Evolutionary conservation across 2,113 vertebrate genomes (phyloP), one percentile per base, ranked within the genome.

Genomic region (Lasiurus borealis): DNA sequence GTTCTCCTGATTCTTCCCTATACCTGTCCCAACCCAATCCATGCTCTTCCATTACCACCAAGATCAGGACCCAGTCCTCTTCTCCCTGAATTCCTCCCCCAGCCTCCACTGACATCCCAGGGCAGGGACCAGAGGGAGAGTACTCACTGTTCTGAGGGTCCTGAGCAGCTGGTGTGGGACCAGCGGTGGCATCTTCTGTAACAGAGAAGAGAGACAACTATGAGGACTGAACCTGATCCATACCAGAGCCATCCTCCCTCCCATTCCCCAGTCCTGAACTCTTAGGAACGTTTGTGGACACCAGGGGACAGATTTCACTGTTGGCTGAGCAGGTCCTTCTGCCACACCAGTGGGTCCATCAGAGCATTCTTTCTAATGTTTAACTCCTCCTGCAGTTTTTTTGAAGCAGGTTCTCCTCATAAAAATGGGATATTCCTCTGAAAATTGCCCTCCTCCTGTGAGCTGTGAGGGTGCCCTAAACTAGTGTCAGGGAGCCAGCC

Each of bases 81-180:
- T 25, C 27, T 36, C 3, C 12, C 6, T 16, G 13, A 69, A 27
- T 57, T 40, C 31, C 59, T 62, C 29, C 52, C 23, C 36, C 11
- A 9, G 21, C 54, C 34, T 54, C 64, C 27, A 46, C 12, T 4
- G 59, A 64, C 7, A 25, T 23, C 34, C 14, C 11, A 9, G 34
- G 23, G 10, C 2, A 18, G 13, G 3, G 25, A 12, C 4, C 1
- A 27, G 3, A 31, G 50, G 85, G 25, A 81, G 18, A 68, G 72
- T 40, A 97, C 96, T 97, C 31, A 96, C 96, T 0, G 8, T 0
- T 7, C 1, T 0, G 1, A 71, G 57, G 0, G 0, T 18, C 5
- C 8, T n/a, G 0, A 12, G 2, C 0, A 27, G 16, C 9, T 50
- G 16, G 19, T 0, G 1, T 1, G 23, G 6, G 0, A 1, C 9